Conservation (phyloP, 2,888 invertebrate genomes). For the Magallana nippona region DNA sequence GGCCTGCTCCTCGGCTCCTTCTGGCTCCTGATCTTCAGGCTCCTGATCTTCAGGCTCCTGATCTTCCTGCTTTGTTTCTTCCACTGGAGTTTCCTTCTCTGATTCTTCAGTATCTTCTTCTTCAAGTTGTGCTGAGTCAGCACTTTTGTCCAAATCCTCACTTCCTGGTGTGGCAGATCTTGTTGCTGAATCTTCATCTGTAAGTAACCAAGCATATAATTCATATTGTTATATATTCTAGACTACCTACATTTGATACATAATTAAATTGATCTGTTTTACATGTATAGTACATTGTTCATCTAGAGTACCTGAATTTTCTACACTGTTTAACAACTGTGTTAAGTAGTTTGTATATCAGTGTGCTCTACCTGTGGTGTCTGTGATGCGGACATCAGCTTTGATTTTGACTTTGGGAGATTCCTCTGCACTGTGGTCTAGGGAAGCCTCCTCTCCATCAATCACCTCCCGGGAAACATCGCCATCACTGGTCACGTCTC, state of each 20-base stretch:
- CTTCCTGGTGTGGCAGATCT: conserved; percentile 45
- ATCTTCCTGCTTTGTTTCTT: conserved; percentile 49
- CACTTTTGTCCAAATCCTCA: conserved; percentile 44
- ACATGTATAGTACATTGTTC: no score
- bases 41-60: conserved; percentile 49
- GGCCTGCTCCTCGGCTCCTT: conserved; percentile 36
- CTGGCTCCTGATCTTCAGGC: no score
- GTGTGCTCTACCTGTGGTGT: conserved; percentile 43
- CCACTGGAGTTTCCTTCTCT: conserved; percentile 42
- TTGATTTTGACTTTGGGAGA: conserved; percentile 45
- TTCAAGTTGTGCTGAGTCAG: conserved; percentile 41
- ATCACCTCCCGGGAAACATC: conserved; percentile 45
- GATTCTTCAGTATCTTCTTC: conserved; percentile 42
- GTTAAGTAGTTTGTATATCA: no score
- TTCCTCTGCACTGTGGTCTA: conserved; percentile 45
- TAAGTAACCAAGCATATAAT: neutral
- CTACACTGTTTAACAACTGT: no score
- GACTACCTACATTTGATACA: no score
- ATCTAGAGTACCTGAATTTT: no score
- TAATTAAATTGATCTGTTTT: no score
- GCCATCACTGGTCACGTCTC: conserved; percentile 46
- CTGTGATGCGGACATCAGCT: conserved; percentile 50
- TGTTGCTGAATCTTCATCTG: conserved; percentile 37
- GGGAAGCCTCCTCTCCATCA: conserved; percentile 51
- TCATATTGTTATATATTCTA: no score